Evolutionary conservation across 2,888 invertebrate genomes (phyloP), one percentile per base, ranked within the genome.

Genomic region (Pandemis cinnamomeana): DNA sequence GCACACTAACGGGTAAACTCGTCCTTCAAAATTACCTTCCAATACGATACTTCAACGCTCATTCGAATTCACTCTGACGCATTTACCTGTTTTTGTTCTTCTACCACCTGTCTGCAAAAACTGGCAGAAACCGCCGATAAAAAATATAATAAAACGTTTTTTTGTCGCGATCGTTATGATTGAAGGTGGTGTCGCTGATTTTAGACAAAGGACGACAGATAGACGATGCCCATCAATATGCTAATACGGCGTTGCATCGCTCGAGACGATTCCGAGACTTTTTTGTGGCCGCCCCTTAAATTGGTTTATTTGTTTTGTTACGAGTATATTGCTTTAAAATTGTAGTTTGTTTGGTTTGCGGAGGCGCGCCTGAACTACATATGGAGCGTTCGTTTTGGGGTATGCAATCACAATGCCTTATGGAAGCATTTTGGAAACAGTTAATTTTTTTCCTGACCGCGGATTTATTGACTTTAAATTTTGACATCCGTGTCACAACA

Each of bases 241-340:
- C 85, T 94, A 94, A 94, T 94, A 86, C 85, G 80, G 81, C 80
- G 84, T 82, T 87, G 84, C 86, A 86, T 85, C 86, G 86, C 86
- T 80, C 82, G 85, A 86, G 86, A 84, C 86, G 86, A 85, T 82
- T 86, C 84, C 82, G 80, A 80, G 76, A 78, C 78, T 87, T 91
- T 92, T 93, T 93, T 93, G 89, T 90, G 86, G 77, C 81, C 83
- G 82, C 79, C 87, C 85, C 89, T 36, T 87, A 90, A 86, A 91
- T 93, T 91, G 91, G 92, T 92, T 91, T 93, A 92, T 93, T 93
- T 94, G 89, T 91, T 91, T 91, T 91, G 90, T 92, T 91, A 86
- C 88, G 82, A 89, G 85, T 86, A 84, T 90, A 87, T 89, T 89
- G 87, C 87, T 89, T 89, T 87, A 87, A 84, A 86, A 87, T 86